These are phyloP conservation scores for Papilio gigon DNA, from an alignment of 2,888 invertebrate genomes.

Conservation along the genomic window DNA sequence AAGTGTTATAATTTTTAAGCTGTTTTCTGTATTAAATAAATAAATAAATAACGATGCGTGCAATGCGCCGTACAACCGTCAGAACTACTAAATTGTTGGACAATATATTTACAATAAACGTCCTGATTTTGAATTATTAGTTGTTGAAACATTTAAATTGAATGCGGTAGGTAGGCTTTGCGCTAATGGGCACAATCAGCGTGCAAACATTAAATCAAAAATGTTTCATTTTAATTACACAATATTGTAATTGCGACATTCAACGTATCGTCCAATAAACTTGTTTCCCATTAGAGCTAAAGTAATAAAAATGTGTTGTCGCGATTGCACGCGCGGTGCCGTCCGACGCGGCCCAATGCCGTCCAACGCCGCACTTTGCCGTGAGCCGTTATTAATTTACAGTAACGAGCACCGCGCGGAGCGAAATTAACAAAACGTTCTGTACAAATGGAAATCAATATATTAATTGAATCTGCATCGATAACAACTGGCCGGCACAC, in stretches of 20 bases:
- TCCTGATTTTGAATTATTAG: too few species aligned
- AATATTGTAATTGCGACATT: background rate
- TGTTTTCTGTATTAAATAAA: too few species aligned
- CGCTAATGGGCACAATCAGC: too few species aligned
- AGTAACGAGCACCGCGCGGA: constrained; percentile 15
- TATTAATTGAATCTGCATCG: background rate
- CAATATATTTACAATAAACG: too few species aligned
- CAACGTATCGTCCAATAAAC: background rate
- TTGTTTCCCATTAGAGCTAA: constrained; percentile 32
- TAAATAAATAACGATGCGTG: too few species aligned
- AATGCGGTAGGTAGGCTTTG: too few species aligned
- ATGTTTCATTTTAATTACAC: background rate
- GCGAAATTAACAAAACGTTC: constrained; percentile 1
- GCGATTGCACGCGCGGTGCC: constrained; percentile 3
- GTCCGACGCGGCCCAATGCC: background rate
- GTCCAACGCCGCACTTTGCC: constrained; percentile 7
- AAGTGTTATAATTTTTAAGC: too few species aligned
- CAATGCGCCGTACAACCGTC: too few species aligned
- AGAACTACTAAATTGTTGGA: too few species aligned
- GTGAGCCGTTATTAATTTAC: constrained; percentile 31
- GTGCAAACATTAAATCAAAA: background rate
- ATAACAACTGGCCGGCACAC: too few species aligned
- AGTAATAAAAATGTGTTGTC: constrained; percentile 24
- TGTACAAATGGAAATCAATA: constrained; percentile 12
- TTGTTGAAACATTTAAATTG: background rate